phyloP scores from a whole-genome alignment of 2,797 vertebrate species.

The Sebastes steindachneri region DNA sequence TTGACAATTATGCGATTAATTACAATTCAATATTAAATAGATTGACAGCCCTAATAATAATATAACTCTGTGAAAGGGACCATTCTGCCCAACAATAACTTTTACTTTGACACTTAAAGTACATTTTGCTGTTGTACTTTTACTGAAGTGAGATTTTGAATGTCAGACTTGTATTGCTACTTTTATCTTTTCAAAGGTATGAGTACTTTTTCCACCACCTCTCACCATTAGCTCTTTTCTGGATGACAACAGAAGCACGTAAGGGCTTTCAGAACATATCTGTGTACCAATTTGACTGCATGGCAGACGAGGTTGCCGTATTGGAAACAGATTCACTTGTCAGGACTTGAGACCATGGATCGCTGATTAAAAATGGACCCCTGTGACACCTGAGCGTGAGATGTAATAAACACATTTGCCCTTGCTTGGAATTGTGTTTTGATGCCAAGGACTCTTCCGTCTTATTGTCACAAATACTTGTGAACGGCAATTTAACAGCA shows the following conservation, averaged over 20 bases:
- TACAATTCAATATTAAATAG: no score
- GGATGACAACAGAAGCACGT: background rate
- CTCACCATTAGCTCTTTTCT: background rate
- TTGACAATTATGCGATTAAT: no score
- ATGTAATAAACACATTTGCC: slow-evolving; percentile 66
- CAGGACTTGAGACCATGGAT: slow-evolving; percentile 38
- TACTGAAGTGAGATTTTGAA: background rate
- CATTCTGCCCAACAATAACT: no score
- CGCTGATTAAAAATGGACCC: slow-evolving; percentile 57
- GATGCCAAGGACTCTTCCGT: slow-evolving; percentile 61
- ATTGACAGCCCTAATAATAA: no score
- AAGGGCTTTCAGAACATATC: background rate
- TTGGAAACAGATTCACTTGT: slow-evolving; percentile 47
- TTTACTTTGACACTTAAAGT: no score
- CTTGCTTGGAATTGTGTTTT: slow-evolving; percentile 53
- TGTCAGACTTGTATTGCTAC: background rate
- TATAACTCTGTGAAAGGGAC: no score
- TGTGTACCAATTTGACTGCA: background rate
- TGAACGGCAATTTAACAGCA: slow-evolving; percentile 57
- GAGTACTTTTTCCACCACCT: background rate
- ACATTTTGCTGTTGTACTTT: no score
- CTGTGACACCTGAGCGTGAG: slow-evolving; percentile 35
- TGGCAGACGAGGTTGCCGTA: background rate
- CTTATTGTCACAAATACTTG: slow-evolving; percentile 55
- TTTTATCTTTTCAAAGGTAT: background rate